A percentile compares a stretch with the other conserved stretches of the same genome.
phyloP scores from a whole-genome alignment of 2,797 vertebrate genomes.

The Eutrigla gurnardus region DNA sequence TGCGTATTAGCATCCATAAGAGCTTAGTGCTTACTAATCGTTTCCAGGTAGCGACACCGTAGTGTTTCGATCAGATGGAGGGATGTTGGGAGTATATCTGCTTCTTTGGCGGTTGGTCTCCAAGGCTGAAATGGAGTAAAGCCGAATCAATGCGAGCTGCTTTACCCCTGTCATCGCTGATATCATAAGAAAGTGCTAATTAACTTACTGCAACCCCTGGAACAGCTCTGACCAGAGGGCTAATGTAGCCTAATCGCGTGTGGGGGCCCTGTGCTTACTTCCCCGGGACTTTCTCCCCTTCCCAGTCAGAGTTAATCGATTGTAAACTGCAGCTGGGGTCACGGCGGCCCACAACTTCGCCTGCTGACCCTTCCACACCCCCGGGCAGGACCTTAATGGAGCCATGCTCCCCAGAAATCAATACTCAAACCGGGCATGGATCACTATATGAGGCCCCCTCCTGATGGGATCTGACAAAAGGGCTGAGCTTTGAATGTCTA shows the following conservation, averaged over 20 bases:
- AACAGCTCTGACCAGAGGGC: slow-evolving; percentile 87
- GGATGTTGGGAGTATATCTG: slow-evolving; percentile 61
- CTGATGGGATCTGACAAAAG: slow-evolving; percentile 78
- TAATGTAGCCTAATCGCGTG: slow-evolving; percentile 91
- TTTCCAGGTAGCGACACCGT: slow-evolving; percentile 74
- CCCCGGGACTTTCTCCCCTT: slow-evolving; percentile 87
- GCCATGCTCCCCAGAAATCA: slow-evolving; percentile 93
- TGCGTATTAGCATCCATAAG: slow-evolving; percentile 53
- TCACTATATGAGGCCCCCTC: slow-evolving; percentile 76
- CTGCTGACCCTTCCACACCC: slow-evolving; percentile 89
- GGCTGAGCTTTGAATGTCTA: slow-evolving; percentile 67
- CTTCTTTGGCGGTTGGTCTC: slow-evolving; percentile 67
- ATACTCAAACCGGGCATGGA: slow-evolving; percentile 96
- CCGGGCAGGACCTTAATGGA: slow-evolving; percentile 95
- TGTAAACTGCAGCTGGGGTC: slow-evolving; percentile 93
- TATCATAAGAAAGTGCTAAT: slow-evolving; percentile 87
- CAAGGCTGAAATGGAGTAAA: slow-evolving; percentile 80
- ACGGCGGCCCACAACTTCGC: slow-evolving; percentile 89
- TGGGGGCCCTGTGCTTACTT: slow-evolving; percentile 88
- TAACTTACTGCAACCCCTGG: slow-evolving; percentile 90
- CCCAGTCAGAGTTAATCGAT: slow-evolving; percentile 93
- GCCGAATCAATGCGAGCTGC: slow-evolving; percentile 83
- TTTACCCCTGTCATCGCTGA: slow-evolving; percentile 84
- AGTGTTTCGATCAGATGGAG: slow-evolving; percentile 56
- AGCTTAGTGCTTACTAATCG: slow-evolving; percentile 61